Base-by-base conservation (phyloP, 2,113 vertebrate species). In the Alces alces region DNA sequence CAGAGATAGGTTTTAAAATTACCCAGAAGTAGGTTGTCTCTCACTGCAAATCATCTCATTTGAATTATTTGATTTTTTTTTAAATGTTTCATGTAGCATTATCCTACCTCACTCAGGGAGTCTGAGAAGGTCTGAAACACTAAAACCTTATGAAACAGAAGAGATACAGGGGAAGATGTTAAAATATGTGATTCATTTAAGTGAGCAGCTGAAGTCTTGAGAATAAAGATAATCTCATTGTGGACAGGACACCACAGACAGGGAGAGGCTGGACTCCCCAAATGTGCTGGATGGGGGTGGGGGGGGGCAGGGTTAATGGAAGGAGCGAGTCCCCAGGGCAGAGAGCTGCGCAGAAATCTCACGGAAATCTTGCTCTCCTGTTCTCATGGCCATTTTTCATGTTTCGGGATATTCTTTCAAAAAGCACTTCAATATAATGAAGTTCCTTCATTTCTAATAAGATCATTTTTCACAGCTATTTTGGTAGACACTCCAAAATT, bases 381-480 rank as follows among this genome's bases (percentile, higher is more conserved):
- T 91, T 92, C 76, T 93, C 39, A 78, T 76, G 78, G 23, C 5
- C 25, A 94, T 86, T 95, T 98, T 90, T 94, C 76, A 78, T 66
- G 80, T 58, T 94, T 95, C 85, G 86, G 55, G 96, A 54, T 96
- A 85, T 89, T 95, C 90, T 93, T 95, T n/a, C 73, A 66, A 84
- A 83, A 86, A 84, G 28, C 33, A 93, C 83, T 95, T 95, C 55
- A 87, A 58, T 33, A 79, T 93, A 93, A 91, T 80, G 33, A 97
- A 96, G 47, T 95, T 94, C 84, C 60, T 91, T 97, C 50, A 50
- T 50, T 86, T 94, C 39, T 89, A 97, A 95, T 52, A 95, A 92
- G 64, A 94, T 89, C 58, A 92, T 97, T 95, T 92, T 94, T 95
- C 89, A 95, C 15, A 97, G 52, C 70, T 84, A 80, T 93, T 91